Evolutionary conservation across 2,113 vertebrate species (phyloP), one percentile per base, ranked within the genome.

Genomic region (Dolichallabes microphthalmus): DNA sequence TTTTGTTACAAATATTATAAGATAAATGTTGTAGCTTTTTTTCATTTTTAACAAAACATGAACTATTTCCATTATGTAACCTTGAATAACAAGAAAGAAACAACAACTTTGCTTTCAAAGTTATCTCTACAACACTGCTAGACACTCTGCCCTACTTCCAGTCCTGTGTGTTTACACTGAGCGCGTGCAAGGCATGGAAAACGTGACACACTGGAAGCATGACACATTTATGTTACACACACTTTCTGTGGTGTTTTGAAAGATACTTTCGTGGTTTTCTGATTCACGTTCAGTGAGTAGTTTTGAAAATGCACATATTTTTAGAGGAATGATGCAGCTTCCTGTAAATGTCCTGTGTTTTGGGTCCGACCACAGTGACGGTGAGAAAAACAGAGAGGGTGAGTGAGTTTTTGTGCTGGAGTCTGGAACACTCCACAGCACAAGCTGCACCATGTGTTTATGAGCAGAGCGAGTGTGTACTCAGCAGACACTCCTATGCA

Each of bases 371-470:
- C 55, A 17, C 64, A 79, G 58, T 22, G 53, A 73, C 13, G 27
- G 61, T 58, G 58, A 84, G 19, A 66, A 82, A 82, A 55, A 35
- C 30, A 9, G 52, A 52, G 61, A 9, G 52, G 35, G 61, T 9
- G 73, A 75, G 80, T 39, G 19, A 76, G 50, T 80, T 53, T 83
- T 79, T 30, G 19, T 76, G 27, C 68, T 80, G 66, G 35, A 58
- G 69, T 85, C 60, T 82, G 74, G 83, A 83, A 81, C 64, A 45
- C 87, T 87, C 82, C 85, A 87, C 32, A 5, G 64, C 22, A 19
- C 45, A 20, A 35, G 20, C 57, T 61, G n/a, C 73, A 39, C 58
- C 71, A 39, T 53, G 12, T 80, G 69, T 79, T 87, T 80, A 30
- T 88, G 66, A 63, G 20, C 58, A 75, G 53, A n/a, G 61, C 60